A percentile compares a stretch with the other conserved stretches of the same genome.
phyloP scores from a whole-genome alignment of 2,888 invertebrate species.

The Myopa tessellatipennis region DNA sequence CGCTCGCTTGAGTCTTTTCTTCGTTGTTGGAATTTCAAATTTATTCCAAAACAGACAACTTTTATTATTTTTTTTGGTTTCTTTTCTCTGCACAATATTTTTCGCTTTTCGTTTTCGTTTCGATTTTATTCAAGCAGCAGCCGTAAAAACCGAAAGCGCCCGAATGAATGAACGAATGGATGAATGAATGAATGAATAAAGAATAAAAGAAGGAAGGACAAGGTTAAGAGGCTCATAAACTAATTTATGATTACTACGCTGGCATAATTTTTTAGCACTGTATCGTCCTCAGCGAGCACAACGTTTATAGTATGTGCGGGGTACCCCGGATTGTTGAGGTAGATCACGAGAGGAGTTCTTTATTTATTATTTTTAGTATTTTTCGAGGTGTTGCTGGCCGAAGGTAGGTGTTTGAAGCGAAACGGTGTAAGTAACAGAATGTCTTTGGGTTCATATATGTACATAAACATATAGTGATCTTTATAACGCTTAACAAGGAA shows the following conservation, averaged over 20 bases:
- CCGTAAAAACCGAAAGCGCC: constrained; percentile 58
- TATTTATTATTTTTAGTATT: neutral
- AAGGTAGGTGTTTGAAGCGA: too few species aligned
- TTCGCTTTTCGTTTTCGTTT: constrained; percentile 37
- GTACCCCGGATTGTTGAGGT: constrained; percentile 23
- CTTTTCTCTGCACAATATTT: neutral
- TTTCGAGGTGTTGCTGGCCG: neutral
- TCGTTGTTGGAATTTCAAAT: constrained; percentile 59
- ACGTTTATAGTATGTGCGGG: neutral
- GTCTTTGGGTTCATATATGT: too few species aligned
- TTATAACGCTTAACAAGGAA: too few species aligned
- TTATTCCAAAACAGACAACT: constrained; percentile 16
- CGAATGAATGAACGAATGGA: constrained; percentile 39
- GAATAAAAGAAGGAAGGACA: constrained; percentile 57
- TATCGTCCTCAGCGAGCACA: neutral
- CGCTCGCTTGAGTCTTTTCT: too few species aligned
- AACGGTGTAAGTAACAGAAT: too few species aligned
- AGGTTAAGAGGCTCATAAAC: constrained; percentile 64
- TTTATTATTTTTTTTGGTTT: constrained; percentile 1
- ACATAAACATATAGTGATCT: too few species aligned
- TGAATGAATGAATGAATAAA: constrained; percentile 37
- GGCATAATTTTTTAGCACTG: constrained; percentile 31
- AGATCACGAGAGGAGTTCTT: constrained; percentile 19
- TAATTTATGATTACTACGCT: constrained; percentile 64
- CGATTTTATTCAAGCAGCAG: constrained; percentile 59